A percentile compares a stretch with the other conserved stretches of the same genome.
phyloP scores from a whole-genome alignment of 2,888 invertebrate species.

The Thalpophila matura region DNA sequence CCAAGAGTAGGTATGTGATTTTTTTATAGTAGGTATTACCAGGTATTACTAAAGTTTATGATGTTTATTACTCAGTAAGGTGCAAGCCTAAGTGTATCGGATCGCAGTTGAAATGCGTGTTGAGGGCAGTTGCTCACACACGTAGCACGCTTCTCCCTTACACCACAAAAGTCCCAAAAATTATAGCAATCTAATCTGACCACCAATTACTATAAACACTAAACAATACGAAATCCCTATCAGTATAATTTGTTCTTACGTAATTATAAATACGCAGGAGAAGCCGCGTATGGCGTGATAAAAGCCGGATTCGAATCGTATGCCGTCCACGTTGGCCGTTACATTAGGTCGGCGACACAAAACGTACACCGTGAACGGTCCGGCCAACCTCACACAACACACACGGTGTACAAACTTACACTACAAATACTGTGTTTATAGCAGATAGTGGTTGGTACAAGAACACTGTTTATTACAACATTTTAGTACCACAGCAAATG shows the following conservation, averaged over 20 bases:
- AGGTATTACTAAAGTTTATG: too few species aligned
- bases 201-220: constrained; percentile 30
- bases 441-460: background rate
- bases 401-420: constrained; percentile 31
- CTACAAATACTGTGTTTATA: constrained; percentile 25
- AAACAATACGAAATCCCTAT: constrained; percentile 66
- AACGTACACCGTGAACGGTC: constrained; percentile 59
- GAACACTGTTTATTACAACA: background rate
- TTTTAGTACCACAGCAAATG: background rate
- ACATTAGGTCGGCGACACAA: constrained; percentile 72
- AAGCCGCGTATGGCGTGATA: constrained; percentile 68
- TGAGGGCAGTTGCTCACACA: background rate
- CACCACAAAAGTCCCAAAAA: background rate
- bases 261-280: constrained; percentile 81
- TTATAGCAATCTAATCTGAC: constrained; percentile 12
- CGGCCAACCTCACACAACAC: constrained; percentile 54
- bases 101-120: too few species aligned
- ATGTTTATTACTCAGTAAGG: too few species aligned
- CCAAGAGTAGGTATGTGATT: too few species aligned
- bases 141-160: background rate
- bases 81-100: too few species aligned
- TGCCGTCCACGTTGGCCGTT: constrained; percentile 82
- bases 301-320: constrained; percentile 73
- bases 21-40: too few species aligned
- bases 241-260: constrained; percentile 72